Evolutionary conservation across 2,797 vertebrate genomes (phyloP).

Genomic region (Etheostoma nigrum): DNA sequence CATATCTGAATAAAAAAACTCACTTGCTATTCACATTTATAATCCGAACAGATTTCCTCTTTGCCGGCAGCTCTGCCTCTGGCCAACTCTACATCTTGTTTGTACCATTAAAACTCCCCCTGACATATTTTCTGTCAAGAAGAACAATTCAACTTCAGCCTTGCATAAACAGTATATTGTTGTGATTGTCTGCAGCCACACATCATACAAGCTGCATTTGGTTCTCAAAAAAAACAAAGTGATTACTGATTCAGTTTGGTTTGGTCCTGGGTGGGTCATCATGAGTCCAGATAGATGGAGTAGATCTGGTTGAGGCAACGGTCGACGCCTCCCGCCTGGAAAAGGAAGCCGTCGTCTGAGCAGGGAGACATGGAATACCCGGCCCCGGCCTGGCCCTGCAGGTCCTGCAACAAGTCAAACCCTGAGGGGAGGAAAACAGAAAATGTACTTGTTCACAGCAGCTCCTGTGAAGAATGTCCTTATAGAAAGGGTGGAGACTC

Average conservation of each 20-base stretch:
- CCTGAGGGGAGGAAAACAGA: constrained; percentile 44
- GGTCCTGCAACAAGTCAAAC: constrained; percentile 79
- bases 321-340: constrained; percentile 76
- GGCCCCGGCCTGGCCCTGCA: constrained; percentile 70
- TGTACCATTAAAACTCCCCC: constrained; percentile 12
- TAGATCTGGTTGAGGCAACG: constrained; percentile 80
- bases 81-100: neutral
- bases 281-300: constrained; percentile 81
- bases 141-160: constrained; percentile 9
- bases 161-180: constrained; percentile 3
- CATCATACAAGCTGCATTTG: constrained; percentile 18
- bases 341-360: constrained; percentile 79
- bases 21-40: constrained; percentile 45
- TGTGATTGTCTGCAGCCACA: constrained; percentile 18
- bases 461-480: neutral
- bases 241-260: neutral
- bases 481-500: neutral
- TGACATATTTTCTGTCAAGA: constrained; percentile 12
- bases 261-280: constrained; percentile 35
- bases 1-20: constrained; percentile 51
- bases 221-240: neutral
- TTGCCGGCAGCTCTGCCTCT: constrained; percentile 21
- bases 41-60: constrained; percentile 23
- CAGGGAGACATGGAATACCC: constrained; percentile 68
- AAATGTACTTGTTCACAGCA: neutral